Base-by-base conservation (phyloP, 1,140 invertebrate species). In the Bombus waltoni region DNA sequence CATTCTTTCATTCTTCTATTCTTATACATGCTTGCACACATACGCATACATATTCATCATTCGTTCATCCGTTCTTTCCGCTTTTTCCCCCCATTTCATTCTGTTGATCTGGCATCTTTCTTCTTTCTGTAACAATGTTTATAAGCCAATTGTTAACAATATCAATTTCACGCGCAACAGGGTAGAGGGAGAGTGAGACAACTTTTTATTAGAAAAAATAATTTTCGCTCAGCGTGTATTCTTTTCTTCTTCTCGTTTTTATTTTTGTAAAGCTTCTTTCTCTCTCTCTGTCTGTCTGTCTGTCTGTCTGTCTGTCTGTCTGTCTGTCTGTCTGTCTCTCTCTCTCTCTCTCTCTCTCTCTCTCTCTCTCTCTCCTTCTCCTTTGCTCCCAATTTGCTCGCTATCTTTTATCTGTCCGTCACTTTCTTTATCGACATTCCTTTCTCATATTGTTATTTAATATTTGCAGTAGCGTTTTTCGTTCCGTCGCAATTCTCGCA, bases 181-280 rank as follows among this genome's bases (percentile, higher is more conserved):
- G 92, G 89, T 92, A 92, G 92, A 82, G 87, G 86, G 71, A 81
- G 87, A 89, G 88, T 89, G 85, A 89, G 87, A 92, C 83, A 87
- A 91, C 89, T 92, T 85, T 93, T 93, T 88, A 92, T 93, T 94
- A 94, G 92, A 95, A 95, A 95, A 95, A 95, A 95, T 94, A 95
- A 94, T 90, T 90, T 86, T 92, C 82, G 44, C 77, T 86, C 87
- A 53, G 66, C 68, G 25, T 76, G 32, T 62, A 35, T 62, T 53
- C 42, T 66, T 44, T 79, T 59, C 32, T n/a, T 79, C n/a, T 79
- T 79, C 10, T 1, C 22, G 18, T 66, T 76, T 76, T 76, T 59
- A n/a, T 57, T 77, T 42, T 59, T 59, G 62, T 62, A 53, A 75
- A 75, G 53, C 73, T 42, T 84, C 73, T 32, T 57, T 68, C 68